phyloP scores from a whole-genome alignment of 2,888 invertebrate genomes.

The Eupithecia tripunctaria region DNA sequence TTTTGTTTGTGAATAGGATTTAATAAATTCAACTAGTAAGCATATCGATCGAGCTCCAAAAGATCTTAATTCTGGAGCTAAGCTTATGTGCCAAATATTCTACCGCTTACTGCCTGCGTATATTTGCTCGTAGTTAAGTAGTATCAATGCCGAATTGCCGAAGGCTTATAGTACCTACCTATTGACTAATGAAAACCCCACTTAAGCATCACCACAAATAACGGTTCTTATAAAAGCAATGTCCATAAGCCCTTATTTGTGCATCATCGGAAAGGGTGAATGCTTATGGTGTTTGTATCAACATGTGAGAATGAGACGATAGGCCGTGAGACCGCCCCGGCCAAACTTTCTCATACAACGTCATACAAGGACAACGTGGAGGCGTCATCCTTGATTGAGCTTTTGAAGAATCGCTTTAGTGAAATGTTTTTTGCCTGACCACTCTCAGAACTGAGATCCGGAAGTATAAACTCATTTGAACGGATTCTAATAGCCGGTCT shows the following conservation, averaged over 20 bases:
- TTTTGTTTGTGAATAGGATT: conserved; percentile 13
- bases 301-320: conserved; percentile 20
- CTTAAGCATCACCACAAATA: not conserved
- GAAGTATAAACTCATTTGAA: conserved; percentile 37
- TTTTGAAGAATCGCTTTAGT: conserved; percentile 43
- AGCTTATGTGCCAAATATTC: not conserved
- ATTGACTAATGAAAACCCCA: not conserved
- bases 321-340: conserved; percentile 62
- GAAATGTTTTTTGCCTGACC: conserved; percentile 37
- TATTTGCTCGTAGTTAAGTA: too few species aligned
- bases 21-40: not conserved
- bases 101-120: not conserved
- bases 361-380: conserved; percentile 54
- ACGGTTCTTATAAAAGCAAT: conserved; percentile 16
- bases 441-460: conserved; percentile 44
- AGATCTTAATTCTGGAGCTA: not conserved
- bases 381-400: conserved; percentile 52
- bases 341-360: conserved; percentile 65
- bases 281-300: conserved; percentile 29
- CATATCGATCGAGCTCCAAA: not conserved
- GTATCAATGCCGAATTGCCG: too few species aligned
- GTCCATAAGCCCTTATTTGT: conserved; percentile 15
- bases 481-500: not conserved
- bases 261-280: conserved; percentile 23
- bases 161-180: not conserved